Evolutionary conservation across 2,888 invertebrate genomes (phyloP).

Genomic region (Conops quadrifasciatus): DNA sequence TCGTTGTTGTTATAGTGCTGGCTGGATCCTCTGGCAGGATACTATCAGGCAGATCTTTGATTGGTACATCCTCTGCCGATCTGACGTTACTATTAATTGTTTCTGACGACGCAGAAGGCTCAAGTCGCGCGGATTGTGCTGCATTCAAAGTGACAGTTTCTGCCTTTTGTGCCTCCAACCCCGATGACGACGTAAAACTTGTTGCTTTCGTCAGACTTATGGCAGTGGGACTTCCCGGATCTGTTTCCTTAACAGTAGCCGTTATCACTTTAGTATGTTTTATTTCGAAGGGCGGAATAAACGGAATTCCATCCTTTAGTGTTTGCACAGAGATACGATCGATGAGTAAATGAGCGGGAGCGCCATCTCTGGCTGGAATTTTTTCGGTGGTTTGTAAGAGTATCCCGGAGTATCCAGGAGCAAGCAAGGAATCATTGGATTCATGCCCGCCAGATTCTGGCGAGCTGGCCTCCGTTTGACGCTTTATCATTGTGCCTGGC

Average conservation of each 20-base stretch:
- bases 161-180: not conserved
- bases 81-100: not conserved
- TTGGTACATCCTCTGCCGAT: slow-evolving; percentile 12
- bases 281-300: slow-evolving; percentile 55
- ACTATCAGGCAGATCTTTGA: not conserved
- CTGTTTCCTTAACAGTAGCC: slow-evolving; percentile 47
- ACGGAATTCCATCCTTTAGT: slow-evolving; percentile 47
- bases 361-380: slow-evolving; percentile 45
- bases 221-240: slow-evolving; percentile 49
- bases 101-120: not conserved
- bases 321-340: slow-evolving; percentile 58
- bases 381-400: slow-evolving; percentile 55
- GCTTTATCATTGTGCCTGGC: too few species aligned
- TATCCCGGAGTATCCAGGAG: slow-evolving; percentile 39
- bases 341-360: slow-evolving; percentile 56
- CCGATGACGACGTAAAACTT: not conserved
- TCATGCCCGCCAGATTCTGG: not conserved
- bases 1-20: slow-evolving; percentile 29
- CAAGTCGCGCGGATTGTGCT: not conserved
- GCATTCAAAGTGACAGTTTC: not conserved
- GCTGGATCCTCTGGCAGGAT: not conserved
- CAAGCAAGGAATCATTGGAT: not conserved
- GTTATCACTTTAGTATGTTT: slow-evolving; percentile 52
- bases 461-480: not conserved
- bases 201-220: slow-evolving; percentile 53